Conservation (phyloP, 2,888 invertebrate species). For the Xestoiulus laeticollis region DNA sequence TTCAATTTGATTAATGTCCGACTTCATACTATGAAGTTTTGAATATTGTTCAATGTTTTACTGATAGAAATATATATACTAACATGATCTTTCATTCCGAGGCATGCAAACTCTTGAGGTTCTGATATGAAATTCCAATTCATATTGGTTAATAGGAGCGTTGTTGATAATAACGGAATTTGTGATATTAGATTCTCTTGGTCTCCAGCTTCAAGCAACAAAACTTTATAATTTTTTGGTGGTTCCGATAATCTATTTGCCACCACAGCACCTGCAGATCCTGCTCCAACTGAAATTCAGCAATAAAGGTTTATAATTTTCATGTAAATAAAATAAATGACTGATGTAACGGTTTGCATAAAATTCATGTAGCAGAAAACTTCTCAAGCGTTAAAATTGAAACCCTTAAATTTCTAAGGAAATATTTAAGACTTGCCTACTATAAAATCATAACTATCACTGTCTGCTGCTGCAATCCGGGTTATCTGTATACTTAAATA, state of each 20-base stretch:
- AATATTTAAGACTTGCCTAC: too few relatives aligned
- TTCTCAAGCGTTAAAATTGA: too few relatives aligned
- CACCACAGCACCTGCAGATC: background rate
- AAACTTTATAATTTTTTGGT: background rate
- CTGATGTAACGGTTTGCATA: too few relatives aligned
- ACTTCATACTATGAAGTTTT: background rate
- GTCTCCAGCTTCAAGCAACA: background rate
- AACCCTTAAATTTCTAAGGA: too few relatives aligned
- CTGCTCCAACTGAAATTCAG: background rate
- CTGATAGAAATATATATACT: background rate
- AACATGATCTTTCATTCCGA: constrained; percentile 53
- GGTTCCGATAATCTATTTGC: background rate
- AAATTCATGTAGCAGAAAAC: too few relatives aligned
- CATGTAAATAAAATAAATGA: too few relatives aligned
- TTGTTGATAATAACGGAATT: constrained; percentile 58
- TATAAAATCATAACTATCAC: too few relatives aligned
- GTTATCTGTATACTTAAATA: too few relatives aligned
- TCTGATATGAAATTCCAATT: constrained; percentile 95
- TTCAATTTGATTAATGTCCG: background rate
- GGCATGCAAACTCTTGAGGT: constrained; percentile 69
- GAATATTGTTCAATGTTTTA: background rate
- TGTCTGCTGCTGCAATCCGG: too few relatives aligned
- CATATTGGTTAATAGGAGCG: constrained; percentile 64
- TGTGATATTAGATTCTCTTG: background rate
- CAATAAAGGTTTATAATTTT: background rate